Evolutionary conservation across 2,113 vertebrate genomes (phyloP).

Genomic region (Rafetus swinhoei): DNA sequence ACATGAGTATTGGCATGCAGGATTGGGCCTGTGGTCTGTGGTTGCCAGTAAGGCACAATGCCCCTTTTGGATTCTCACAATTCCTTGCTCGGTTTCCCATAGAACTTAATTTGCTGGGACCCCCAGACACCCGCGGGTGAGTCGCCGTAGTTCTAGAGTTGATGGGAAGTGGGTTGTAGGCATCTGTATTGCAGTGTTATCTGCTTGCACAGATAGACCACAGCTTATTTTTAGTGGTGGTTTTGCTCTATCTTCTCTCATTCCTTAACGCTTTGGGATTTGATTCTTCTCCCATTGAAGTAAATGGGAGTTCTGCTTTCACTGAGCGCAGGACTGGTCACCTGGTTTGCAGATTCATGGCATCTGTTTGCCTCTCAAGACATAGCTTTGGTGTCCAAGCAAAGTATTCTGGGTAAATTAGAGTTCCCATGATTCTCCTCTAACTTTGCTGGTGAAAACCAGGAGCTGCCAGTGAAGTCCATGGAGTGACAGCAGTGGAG

Average conservation of each 20-base stretch:
- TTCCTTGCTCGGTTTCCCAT: neutral
- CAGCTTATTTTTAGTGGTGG: neutral
- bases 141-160: neutral
- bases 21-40: neutral
- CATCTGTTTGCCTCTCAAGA: neutral
- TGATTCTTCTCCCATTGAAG: neutral
- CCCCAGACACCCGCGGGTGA: neutral
- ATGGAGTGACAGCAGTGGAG: neutral
- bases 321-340: neutral
- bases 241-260: neutral
- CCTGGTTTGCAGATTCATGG: neutral
- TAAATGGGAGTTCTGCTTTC: neutral
- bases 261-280: neutral
- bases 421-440: neutral
- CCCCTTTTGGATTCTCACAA: neutral
- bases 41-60: neutral
- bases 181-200: neutral
- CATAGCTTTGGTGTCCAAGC: neutral
- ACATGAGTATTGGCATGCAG: neutral
- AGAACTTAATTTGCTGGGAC: neutral
- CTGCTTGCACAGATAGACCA: neutral
- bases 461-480: neutral
- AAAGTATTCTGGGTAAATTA: neutral
- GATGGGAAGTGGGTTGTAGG: neutral
- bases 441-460: neutral